Conservation (phyloP, 2,888 invertebrate species). For the Busseola fusca region DNA sequence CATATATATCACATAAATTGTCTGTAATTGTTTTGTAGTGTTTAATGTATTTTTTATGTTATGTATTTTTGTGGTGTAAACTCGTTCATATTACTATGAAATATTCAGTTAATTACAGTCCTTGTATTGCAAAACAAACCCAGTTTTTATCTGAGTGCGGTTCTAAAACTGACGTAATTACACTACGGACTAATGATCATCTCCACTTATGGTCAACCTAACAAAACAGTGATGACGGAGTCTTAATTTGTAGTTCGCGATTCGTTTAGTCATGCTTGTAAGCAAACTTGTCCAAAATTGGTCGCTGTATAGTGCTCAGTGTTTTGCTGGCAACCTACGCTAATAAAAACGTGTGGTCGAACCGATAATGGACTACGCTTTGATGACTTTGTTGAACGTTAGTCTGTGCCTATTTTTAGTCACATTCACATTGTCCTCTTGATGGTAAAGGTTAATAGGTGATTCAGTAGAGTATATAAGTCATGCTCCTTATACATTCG, state of each 20-base stretch:
- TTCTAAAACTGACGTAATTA: slow-evolving; percentile 40
- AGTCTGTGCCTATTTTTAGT: slow-evolving; percentile 36
- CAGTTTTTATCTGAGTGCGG: slow-evolving; percentile 16
- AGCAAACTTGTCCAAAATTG: slow-evolving; percentile 47
- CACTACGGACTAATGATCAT: slow-evolving; percentile 14
- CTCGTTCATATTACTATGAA: background rate
- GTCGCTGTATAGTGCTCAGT: slow-evolving; percentile 16
- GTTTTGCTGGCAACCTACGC: slow-evolving; percentile 40
- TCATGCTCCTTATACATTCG: slow-evolving; percentile 13
- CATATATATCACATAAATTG: slow-evolving; percentile 10
- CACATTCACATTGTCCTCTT: slow-evolving; percentile 8
- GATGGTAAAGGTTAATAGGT: slow-evolving; percentile 32
- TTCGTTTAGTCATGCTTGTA: slow-evolving; percentile 55
- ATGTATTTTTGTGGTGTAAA: background rate
- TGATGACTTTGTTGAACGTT: slow-evolving; percentile 30
- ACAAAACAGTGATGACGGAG: slow-evolving; percentile 47
- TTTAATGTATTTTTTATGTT: too few species aligned
- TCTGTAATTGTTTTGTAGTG: too few species aligned
- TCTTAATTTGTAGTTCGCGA: slow-evolving; percentile 44
- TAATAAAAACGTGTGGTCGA: slow-evolving; percentile 30
- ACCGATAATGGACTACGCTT: slow-evolving; percentile 32
- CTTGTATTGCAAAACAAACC: slow-evolving; percentile 11
- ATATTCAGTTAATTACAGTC: slow-evolving; percentile 17
- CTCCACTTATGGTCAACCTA: slow-evolving; percentile 45
- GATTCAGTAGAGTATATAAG: slow-evolving; percentile 12